Base-by-base conservation (phyloP, 1,140 invertebrate species). In the Dinoponera quadriceps region DNA sequence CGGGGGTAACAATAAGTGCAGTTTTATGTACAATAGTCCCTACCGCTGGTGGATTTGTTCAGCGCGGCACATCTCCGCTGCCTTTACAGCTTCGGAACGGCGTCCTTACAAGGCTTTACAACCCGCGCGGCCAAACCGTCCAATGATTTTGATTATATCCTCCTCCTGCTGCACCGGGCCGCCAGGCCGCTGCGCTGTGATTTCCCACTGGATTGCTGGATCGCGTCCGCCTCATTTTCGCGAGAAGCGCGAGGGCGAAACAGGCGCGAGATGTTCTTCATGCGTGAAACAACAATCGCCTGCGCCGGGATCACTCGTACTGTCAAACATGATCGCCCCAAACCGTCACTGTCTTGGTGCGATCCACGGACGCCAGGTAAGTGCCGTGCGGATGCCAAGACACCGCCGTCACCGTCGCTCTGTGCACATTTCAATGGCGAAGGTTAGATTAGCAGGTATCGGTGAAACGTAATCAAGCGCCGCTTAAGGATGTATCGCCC, bases 361-460 rank as follows among this genome's bases (percentile, higher is more conserved):
- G 96, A 92, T 99, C 98, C 86, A 98, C 98, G 73, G 97, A 98
- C n/a, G 98, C 96, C 57, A 99, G 94, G 71, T 96, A 96, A 62
- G 96, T 96, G 25, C 97, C 97, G 91, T 97, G 97, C 2, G 98
- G 97, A 93, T 98, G 97, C 98, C 98, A 99, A 13, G 97, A 96
- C 84, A 98, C 98, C 20, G 98, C 98, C 74, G 97, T 97, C 65
- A 99, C 97, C 14, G 97, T 96, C 73, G 96, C 95, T 92, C 98
- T 98, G 96, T 74, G 94, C 14, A 69, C 18, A 44, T 78, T 80
- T 13, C 44, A 59, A 69, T 20, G 18, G 3, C 25, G 44, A 44
- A 22, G 20, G 20, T 55, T 20, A 14, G n/a, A 69, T 78, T 78
- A 78, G 44, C 29, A 29, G 18, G 25, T 7, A 55, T 27, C 18